Evolutionary conservation across 2,888 invertebrate species (phyloP).

Genomic region (Brachyopa scutellaris): DNA sequence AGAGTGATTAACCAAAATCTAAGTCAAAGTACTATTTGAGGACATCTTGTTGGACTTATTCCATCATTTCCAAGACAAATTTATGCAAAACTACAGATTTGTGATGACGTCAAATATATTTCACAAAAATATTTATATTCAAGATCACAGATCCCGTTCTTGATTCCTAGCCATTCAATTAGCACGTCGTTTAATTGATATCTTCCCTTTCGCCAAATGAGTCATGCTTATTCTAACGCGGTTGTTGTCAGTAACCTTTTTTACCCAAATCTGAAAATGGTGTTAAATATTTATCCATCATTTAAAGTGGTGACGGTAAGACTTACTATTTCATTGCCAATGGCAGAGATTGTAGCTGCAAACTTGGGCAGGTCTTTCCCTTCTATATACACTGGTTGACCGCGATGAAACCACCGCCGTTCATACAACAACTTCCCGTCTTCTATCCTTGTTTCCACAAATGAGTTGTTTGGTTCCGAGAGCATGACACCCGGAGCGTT

Average conservation of each 20-base stretch:
- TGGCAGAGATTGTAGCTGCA: constrained; percentile 94
- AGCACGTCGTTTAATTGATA: constrained; percentile 92
- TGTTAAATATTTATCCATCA: constrained; percentile 91
- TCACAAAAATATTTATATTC: constrained; percentile 7
- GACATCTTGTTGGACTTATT: too few relatives aligned
- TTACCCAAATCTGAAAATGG: constrained; percentile 92
- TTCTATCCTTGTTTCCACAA: constrained; percentile 93
- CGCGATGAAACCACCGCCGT: constrained; percentile 96
- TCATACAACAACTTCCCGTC: constrained; percentile 97
- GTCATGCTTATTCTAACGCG: constrained; percentile 92
- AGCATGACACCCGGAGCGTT: constrained; percentile 76
- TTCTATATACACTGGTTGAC: constrained; percentile 95
- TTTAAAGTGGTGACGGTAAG: constrained; percentile 83
- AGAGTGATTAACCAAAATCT: too few relatives aligned
- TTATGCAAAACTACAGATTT: too few relatives aligned
- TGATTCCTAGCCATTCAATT: constrained; percentile 83
- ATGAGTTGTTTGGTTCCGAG: constrained; percentile 81
- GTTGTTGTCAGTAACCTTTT: constrained; percentile 89
- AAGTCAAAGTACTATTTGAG: too few relatives aligned
- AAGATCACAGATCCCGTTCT: not conserved
- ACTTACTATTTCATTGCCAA: constrained; percentile 93
- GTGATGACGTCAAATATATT: constrained; percentile 9
- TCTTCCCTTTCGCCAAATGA: constrained; percentile 93
- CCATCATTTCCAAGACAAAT: too few relatives aligned
- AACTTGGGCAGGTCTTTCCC: constrained; percentile 93